phyloP scores from a whole-genome alignment of 2,113 vertebrate species.

The Bufo gargarizans region DNA sequence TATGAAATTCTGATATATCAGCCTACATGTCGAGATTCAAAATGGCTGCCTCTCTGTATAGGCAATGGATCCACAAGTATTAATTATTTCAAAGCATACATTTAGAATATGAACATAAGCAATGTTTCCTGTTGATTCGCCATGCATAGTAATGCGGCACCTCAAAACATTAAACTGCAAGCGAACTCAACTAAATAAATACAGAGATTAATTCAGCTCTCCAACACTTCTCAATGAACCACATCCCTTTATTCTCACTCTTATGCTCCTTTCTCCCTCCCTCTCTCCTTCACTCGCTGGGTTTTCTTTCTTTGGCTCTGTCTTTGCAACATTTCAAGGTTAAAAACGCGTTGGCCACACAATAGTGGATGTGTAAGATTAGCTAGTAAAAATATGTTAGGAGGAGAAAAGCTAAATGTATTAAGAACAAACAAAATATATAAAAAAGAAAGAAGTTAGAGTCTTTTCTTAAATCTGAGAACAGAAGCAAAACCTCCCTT shows the following conservation, averaged over 20 bases:
- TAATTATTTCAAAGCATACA: neutral
- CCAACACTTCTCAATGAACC: slow-evolving; percentile 54
- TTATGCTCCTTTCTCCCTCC: slow-evolving; percentile 62
- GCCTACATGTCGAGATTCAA: neutral
- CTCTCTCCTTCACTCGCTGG: slow-evolving; percentile 60
- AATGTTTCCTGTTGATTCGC: neutral
- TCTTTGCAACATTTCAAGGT: slow-evolving; percentile 92
- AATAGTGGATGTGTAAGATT: slow-evolving; percentile 84
- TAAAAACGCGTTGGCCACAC: slow-evolving; percentile 82
- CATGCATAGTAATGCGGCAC: neutral
- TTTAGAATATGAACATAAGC: neutral
- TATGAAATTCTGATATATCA: neutral
- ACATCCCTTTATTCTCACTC: slow-evolving; percentile 58
- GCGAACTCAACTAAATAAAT: neutral
- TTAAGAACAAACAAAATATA: slow-evolving; percentile 68
- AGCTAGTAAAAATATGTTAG: slow-evolving; percentile 82
- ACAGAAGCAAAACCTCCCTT: slow-evolving; percentile 84
- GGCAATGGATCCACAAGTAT: neutral
- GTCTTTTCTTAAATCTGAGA: slow-evolving; percentile 92
- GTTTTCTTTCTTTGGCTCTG: slow-evolving; percentile 61
- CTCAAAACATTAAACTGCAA: slow-evolving; percentile 18
- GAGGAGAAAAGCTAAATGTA: slow-evolving; percentile 81
- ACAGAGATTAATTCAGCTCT: slow-evolving; percentile 39
- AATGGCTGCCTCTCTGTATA: neutral
- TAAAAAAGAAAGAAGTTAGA: slow-evolving; percentile 75